These are phyloP conservation scores for Drosophila azteca DNA, from an alignment of 1,140 invertebrate genomes.

Conservation along the genomic window DNA sequence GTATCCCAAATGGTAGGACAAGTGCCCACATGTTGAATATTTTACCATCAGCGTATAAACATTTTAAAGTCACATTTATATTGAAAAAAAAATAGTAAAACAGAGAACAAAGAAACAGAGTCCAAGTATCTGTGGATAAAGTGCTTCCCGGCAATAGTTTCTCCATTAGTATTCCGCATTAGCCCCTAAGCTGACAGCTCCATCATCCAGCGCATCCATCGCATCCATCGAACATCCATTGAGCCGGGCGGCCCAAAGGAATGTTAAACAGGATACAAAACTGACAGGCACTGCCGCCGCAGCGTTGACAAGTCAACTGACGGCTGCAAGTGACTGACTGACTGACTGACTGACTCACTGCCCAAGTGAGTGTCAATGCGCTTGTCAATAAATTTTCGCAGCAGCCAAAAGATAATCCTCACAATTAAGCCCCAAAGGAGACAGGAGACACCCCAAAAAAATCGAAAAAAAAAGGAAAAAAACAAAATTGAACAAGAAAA, in stretches of 20 bases:
- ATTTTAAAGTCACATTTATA: too few relatives aligned
- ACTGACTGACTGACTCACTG: conserved; percentile 38
- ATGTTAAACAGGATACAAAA: conserved; percentile 66
- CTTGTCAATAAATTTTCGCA: conserved; percentile 75
- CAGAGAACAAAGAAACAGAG: too few relatives aligned
- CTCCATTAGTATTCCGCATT: conserved; percentile 68
- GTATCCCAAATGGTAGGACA: conserved; percentile 24
- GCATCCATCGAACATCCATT: too few relatives aligned
- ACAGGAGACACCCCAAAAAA: conserved; percentile 46
- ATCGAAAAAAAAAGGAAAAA: conserved; percentile 18
- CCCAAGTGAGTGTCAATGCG: conserved; percentile 53
- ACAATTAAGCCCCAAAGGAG: conserved; percentile 64
- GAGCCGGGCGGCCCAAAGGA: background rate
- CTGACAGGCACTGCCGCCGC: conserved; percentile 60
- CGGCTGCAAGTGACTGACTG: conserved; percentile 38
- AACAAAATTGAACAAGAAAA: conserved; percentile 27
- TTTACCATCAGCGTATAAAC: too few relatives aligned
- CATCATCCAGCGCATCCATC: conserved; percentile 24
- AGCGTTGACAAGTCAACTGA: conserved; percentile 67
- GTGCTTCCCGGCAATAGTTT: conserved; percentile 7
- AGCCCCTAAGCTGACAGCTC: conserved; percentile 61
- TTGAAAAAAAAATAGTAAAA: too few relatives aligned
- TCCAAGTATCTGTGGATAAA: too few relatives aligned
- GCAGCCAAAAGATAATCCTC: conserved; percentile 65
- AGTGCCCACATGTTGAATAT: conserved; percentile 10